Conservation (phyloP, 2,888 invertebrate genomes). For the Neuroscelio doddi region DNA sequence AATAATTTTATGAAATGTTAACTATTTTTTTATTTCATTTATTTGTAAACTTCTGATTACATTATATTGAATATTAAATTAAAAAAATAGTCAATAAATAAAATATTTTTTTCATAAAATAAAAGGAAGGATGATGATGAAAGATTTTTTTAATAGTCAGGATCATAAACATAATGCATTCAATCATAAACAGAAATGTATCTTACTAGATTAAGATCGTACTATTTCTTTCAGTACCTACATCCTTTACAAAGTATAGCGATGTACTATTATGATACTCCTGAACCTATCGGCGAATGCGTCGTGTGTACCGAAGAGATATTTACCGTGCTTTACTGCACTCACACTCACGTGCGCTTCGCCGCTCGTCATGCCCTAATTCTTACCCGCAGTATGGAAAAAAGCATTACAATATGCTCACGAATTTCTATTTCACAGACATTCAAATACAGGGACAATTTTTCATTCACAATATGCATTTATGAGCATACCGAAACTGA, state of each 20-base stretch:
- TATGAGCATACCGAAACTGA: too few relatives aligned
- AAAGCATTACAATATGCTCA: slow-evolving; percentile 38
- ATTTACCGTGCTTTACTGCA: slow-evolving; percentile 33
- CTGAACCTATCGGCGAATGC: slow-evolving; percentile 21
- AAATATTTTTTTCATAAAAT: too few relatives aligned
- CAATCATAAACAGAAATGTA: neutral
- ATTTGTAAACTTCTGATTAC: too few relatives aligned
- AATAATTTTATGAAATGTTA: too few relatives aligned
- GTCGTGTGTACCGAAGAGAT: slow-evolving; percentile 19
- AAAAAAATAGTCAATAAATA: too few relatives aligned
- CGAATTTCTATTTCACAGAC: slow-evolving; percentile 33
- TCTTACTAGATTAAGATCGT: slow-evolving; percentile 17
- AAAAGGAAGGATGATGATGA: too few relatives aligned
- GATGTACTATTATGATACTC: slow-evolving; percentile 23
- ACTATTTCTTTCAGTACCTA: slow-evolving; percentile 15
- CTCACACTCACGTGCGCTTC: slow-evolving; percentile 47
- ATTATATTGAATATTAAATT: too few relatives aligned
- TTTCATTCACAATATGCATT: too few relatives aligned
- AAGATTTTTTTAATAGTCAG: too few relatives aligned
- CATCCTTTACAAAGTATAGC: slow-evolving; percentile 19
- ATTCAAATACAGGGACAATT: slow-evolving; percentile 8
- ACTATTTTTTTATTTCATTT: too few relatives aligned
- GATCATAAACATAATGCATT: too few relatives aligned
- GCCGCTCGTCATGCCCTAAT: slow-evolving; percentile 57
- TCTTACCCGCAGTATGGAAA: slow-evolving; percentile 47